Evolutionary conservation across 2,797 vertebrate species (phyloP), one percentile per base, ranked within the genome.

Genomic region (Poecilia velifera): DNA sequence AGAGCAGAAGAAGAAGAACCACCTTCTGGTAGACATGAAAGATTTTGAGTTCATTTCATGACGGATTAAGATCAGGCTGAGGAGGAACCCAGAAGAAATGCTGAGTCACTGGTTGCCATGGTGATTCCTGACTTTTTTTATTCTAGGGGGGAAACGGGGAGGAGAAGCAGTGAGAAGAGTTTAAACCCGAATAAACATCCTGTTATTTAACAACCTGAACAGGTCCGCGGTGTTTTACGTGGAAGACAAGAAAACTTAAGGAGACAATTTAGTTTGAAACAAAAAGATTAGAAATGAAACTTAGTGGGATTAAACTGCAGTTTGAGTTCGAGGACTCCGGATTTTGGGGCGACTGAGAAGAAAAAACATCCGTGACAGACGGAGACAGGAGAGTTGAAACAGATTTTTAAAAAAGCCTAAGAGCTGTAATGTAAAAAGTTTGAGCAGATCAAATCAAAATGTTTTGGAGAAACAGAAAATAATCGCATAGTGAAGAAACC

Each of bases 71-170:
- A 70, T 70, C 39, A 12, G 13, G 39, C 39, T n/a, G 68, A 45
- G 68, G 14, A 43, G 36, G 10, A 70, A 41, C 39, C 39, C 25
- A 13, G 43, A 70, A 43, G 36, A 41, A 70, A 70, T n/a, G 66
- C 66, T 43, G 39, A 43, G 66, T 70, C 39, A 70, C 66, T 14
- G 22, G 66, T 70, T 70, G 66, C 66, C 43, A n/a, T 70, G 36
- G 64, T 25, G 66, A 70, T n/a, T 70, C 20, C 18, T 28, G 8
- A 12, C 13, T 62, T 18, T 16, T 62, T 59, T 31, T 31, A 31
- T 22, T 70, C 13, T 70, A 20, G 20, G 66, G 20, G 66, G 9
- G 3, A 25, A n/a, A 20, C 3, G 31, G 31, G 31, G 16, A 70
- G 13, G 25, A 14, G 39, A 43, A 43, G 62, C 36, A 66, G 34